A percentile compares a stretch with the other conserved stretches of the same genome.
Evolutionary conservation across 2,888 invertebrate genomes (phyloP).

Genomic region (Agrochola circellaris): DNA sequence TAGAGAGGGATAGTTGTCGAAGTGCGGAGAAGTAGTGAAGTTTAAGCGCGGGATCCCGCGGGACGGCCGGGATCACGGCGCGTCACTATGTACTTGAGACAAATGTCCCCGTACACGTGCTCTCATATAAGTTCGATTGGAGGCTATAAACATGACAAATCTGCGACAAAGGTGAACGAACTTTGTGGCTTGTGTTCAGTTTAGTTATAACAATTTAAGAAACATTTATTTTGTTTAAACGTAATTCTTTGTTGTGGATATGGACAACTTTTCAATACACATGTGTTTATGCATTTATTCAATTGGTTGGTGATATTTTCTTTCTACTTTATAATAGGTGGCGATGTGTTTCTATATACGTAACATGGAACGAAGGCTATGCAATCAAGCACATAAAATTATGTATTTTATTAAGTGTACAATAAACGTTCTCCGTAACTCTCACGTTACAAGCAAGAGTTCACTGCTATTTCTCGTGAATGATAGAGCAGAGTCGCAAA

Average conservation of each 20-base stretch:
- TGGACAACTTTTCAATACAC: background rate
- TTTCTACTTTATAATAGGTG: background rate
- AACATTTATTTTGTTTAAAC: background rate
- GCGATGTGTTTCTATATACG: background rate
- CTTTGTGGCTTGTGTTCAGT: constrained; percentile 6
- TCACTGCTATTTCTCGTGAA: constrained; percentile 1
- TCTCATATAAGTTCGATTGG: constrained; percentile 25
- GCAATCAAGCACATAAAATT: background rate
- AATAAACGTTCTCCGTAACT: background rate
- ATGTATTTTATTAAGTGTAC: background rate
- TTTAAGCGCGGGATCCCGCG: constrained; percentile 29
- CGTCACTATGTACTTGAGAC: constrained; percentile 36
- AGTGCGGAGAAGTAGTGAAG: constrained; percentile 42
- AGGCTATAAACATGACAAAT: constrained; percentile 30
- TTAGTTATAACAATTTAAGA: background rate
- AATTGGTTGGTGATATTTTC: background rate
- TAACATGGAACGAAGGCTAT: background rate
- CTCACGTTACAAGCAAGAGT: background rate
- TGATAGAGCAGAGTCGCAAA: background rate
- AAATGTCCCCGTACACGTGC: constrained; percentile 48
- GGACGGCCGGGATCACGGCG: constrained; percentile 44
- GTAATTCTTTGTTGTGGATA: background rate
- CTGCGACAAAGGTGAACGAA: constrained; percentile 22
- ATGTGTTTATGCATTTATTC: background rate
- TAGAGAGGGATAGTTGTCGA: constrained; percentile 50